Evolutionary conservation across 2,888 invertebrate species (phyloP).

Genomic region (Alviniconcha strummeri): DNA sequence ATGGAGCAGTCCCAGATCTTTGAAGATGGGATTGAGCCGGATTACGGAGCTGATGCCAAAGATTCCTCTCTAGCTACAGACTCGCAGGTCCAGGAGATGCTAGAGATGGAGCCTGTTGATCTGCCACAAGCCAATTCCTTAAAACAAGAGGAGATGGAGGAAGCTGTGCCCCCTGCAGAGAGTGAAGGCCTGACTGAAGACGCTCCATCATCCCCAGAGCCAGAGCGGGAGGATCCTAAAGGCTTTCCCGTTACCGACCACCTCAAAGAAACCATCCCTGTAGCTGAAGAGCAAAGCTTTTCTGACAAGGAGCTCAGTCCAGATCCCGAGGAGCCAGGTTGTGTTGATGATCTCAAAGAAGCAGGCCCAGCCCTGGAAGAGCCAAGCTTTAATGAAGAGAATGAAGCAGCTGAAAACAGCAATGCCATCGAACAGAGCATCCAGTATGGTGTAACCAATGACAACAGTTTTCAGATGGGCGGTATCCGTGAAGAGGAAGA

Average conservation of each 20-base stretch:
- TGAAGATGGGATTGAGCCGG: slow-evolving; percentile 10
- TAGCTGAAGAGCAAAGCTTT: background rate
- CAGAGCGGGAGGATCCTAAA: background rate
- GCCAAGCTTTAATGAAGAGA: slow-evolving; percentile 37
- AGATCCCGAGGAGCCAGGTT: background rate
- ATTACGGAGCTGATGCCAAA: slow-evolving; percentile 5
- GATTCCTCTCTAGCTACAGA: background rate
- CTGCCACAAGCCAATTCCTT: too few relatives aligned
- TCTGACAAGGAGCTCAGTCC: background rate
- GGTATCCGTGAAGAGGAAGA: slow-evolving; percentile 49
- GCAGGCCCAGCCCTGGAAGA: slow-evolving; percentile 29
- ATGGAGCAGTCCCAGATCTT: slow-evolving; percentile 20
- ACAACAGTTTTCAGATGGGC: slow-evolving; percentile 42
- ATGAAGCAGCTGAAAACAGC: slow-evolving; percentile 13
- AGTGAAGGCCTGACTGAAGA: background rate
- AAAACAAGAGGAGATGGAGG: background rate
- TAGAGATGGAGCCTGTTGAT: too few relatives aligned
- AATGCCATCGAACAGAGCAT: slow-evolving; percentile 43
- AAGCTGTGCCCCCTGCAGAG: background rate
- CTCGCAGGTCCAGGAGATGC: too few relatives aligned
- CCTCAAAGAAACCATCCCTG: background rate
- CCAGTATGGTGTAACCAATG: slow-evolving; percentile 47
- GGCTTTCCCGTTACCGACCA: background rate
- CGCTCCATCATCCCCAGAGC: background rate
- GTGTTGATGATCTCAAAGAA: slow-evolving; percentile 9